Evolutionary conservation across 2,888 invertebrate species (phyloP).

Genomic region (Drosophila acutilabella): DNA sequence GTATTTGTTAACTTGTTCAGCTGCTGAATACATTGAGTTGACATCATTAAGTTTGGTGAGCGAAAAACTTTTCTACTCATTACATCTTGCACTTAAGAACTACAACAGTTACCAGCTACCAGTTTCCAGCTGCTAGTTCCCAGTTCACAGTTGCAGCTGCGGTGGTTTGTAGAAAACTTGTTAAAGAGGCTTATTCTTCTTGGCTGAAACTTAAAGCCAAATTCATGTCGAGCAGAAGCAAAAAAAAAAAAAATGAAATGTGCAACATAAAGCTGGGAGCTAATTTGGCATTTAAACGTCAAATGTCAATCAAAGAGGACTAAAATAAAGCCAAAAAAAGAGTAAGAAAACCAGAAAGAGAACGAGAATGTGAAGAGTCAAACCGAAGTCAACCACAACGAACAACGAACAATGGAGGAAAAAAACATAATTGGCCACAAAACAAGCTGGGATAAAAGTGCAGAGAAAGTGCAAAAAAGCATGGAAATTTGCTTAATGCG

Average conservation of each 20-base stretch:
- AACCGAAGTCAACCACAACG: slow-evolving; percentile 24
- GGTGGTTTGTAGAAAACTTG: slow-evolving; percentile 32
- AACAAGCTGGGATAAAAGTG: slow-evolving; percentile 57
- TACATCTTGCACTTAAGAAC: slow-evolving; percentile 58
- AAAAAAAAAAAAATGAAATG: not conserved
- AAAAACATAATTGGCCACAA: slow-evolving; percentile 66
- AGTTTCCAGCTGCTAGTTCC: slow-evolving; percentile 8
- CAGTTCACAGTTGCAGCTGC: slow-evolving; percentile 18
- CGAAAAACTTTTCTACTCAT: slow-evolving; percentile 63
- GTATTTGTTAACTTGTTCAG: slow-evolving; percentile 23
- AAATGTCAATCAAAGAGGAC: slow-evolving; percentile 75
- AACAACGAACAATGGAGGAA: slow-evolving; percentile 19
- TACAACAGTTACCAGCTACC: slow-evolving; percentile 29
- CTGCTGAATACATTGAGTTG: slow-evolving; percentile 6
- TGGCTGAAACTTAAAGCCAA: slow-evolving; percentile 44
- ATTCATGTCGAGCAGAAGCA: not conserved
- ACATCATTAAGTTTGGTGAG: slow-evolving; percentile 35
- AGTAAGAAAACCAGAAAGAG: slow-evolving; percentile 10
- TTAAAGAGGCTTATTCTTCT: slow-evolving; percentile 29
- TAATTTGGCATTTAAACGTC: slow-evolving; percentile 81
- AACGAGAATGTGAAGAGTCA: slow-evolving; percentile 2
- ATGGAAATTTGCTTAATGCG: slow-evolving; percentile 63
- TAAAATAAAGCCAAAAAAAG: not conserved
- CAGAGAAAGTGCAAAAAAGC: slow-evolving; percentile 42
- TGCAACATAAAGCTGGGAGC: slow-evolving; percentile 50